These are phyloP conservation scores for Phocides pigmalion DNA, from an alignment of 1,140 invertebrate species.

Conservation along the genomic window DNA sequence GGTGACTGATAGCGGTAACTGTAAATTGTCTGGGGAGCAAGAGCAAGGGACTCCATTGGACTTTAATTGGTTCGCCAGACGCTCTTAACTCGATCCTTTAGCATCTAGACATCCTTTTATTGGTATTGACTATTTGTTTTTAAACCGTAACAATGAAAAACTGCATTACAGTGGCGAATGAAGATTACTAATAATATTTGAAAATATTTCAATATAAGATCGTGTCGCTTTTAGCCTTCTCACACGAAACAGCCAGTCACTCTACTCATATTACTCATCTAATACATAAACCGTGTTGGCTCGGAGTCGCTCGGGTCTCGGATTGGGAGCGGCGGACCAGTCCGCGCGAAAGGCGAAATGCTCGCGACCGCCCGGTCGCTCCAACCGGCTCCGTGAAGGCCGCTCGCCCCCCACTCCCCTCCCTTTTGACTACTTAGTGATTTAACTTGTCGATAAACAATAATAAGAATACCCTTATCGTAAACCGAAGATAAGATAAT, in stretches of 20 bases:
- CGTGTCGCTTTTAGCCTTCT: slow-evolving; percentile 4
- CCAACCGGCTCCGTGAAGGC: slow-evolving; percentile 81
- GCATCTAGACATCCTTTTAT: slow-evolving; percentile 51
- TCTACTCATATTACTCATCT: slow-evolving; percentile 25
- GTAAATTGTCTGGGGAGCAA: slow-evolving; percentile 65
- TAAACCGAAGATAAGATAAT: slow-evolving; percentile 17
- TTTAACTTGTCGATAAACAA: slow-evolving; percentile 65
- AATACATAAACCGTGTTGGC: slow-evolving; percentile 29
- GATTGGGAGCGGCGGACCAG: slow-evolving; percentile 72
- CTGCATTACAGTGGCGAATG: not conserved
- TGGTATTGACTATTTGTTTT: slow-evolving; percentile 27
- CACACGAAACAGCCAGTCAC: slow-evolving; percentile 26
- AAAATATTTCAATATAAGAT: not conserved
- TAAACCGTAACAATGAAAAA: not conserved
- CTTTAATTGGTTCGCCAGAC: slow-evolving; percentile 73
- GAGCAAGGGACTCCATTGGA: slow-evolving; percentile 65
- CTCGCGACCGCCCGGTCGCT: slow-evolving; percentile 68
- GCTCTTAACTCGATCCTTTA: slow-evolving; percentile 42
- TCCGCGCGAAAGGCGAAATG: slow-evolving; percentile 80
- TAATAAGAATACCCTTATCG: slow-evolving; percentile 15
- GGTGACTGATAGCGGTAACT: slow-evolving; percentile 58
- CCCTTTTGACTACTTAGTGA: slow-evolving; percentile 50
- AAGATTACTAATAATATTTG: not conserved
- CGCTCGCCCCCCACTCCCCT: slow-evolving; percentile 65
- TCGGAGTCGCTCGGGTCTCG: slow-evolving; percentile 34